Base-by-base conservation (phyloP, 1,140 invertebrate genomes). In the Diachasmimorpha longicaudata region DNA sequence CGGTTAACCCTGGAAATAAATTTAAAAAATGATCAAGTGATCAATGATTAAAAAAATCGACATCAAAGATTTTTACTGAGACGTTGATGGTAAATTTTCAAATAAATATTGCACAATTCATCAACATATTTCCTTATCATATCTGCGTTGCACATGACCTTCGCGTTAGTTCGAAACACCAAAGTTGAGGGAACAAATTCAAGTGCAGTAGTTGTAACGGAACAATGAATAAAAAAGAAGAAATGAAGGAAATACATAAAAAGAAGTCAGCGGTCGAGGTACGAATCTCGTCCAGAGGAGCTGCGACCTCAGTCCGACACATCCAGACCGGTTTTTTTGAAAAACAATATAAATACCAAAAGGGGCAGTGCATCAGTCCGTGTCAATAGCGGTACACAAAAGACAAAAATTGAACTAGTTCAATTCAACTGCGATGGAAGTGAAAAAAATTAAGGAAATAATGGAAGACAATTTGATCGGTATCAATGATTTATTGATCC, bases 1-100 rank as follows among this genome's bases (percentile, higher is more conserved):
- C 88, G 63, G 92, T 88, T 69, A 92, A 85, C 78, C 88, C 92
- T 93, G 81, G 9, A 87, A 78, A 75, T 74, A 52, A n/a, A 58
- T 8, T 21, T 21, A 48, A n/a, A 72, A 36, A 70, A 74, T 23
- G 58, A 58, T 75, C 0, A n/a, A 68, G n/a, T n/a, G n/a, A 68
- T 9, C 21, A 25, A 25, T 25, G 5, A 25, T 55, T 9, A 1
- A 4, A 8, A 16, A 21, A 55, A 55, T 19, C 48, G 6, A 21
- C 48, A 55, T 6, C 9, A 39, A 69, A 39, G 44, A 69, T 14
- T 21, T 48, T n/a, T n/a, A n/a, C n/a, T n/a, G n/a, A n/a, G n/a
- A n/a, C n/a, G n/a, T n/a, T n/a, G n/a, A n/a, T n/a, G n/a, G n/a
- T n/a, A 52, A 52, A 16, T 52, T 52, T 4, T 1, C 48, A 52